Evolutionary conservation across 2,888 invertebrate species (phyloP).

Genomic region (Sturmia bella): DNA sequence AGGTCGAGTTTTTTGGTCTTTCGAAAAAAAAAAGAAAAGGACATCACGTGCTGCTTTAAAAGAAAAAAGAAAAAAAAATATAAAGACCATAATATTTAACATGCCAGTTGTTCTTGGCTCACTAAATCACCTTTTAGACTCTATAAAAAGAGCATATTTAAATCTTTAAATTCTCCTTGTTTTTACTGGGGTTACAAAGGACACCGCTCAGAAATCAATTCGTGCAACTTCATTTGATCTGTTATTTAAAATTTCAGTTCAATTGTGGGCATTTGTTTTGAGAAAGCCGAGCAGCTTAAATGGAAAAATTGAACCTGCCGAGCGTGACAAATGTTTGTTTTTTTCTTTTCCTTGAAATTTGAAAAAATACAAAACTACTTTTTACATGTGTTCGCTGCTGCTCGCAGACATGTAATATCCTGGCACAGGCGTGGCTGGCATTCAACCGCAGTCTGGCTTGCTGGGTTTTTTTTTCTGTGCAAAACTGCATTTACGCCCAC

Average conservation of each 20-base stretch:
- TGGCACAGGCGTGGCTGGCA: slow-evolving; percentile 60
- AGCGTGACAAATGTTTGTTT: slow-evolving; percentile 55
- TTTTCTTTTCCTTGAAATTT: background rate
- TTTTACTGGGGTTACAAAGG: slow-evolving; percentile 27
- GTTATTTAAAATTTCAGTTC: slow-evolving; percentile 29
- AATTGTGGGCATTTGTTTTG: slow-evolving; percentile 10
- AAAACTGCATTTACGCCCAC: slow-evolving; percentile 56
- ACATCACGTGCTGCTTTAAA: slow-evolving; percentile 54
- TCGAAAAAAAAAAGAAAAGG: slow-evolving; percentile 9
- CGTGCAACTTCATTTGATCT: slow-evolving; percentile 40
- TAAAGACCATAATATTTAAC: too few relatives aligned
- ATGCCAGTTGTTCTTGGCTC: slow-evolving; percentile 17
- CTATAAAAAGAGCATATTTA: slow-evolving; percentile 15
- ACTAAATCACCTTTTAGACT: slow-evolving; percentile 18
- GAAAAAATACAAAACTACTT: background rate
- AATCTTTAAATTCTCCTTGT: background rate
- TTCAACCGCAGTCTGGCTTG: slow-evolving; percentile 40
- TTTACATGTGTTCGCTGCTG: background rate
- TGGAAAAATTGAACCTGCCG: slow-evolving; percentile 61
- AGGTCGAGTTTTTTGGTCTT: too few relatives aligned
- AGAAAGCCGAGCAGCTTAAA: background rate
- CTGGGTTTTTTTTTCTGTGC: slow-evolving; percentile 9
- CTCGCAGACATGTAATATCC: slow-evolving; percentile 40
- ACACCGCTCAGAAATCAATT: slow-evolving; percentile 46
- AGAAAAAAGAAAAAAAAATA: background rate